Conservation (phyloP, 2,113 vertebrate species). For the Podarcis raffonei region DNA sequence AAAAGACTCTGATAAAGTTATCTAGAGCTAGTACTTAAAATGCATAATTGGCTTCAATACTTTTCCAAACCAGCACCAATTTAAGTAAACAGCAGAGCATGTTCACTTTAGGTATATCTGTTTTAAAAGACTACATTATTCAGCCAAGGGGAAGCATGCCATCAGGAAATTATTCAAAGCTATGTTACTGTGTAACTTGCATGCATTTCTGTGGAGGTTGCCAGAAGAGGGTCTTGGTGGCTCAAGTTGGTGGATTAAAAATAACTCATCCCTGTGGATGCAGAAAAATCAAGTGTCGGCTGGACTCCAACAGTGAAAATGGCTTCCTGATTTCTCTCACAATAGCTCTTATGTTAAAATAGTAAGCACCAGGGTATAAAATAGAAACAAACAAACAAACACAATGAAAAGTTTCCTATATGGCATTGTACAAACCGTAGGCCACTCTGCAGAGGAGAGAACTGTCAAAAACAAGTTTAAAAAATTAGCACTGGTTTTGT, state of each 20-base stretch:
- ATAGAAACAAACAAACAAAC: constrained; percentile 29
- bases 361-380: constrained; percentile 72
- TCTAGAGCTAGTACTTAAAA: constrained; percentile 60
- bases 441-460: constrained; percentile 77
- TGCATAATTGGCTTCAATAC: constrained; percentile 63
- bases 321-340: constrained; percentile 66
- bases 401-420: constrained; percentile 58
- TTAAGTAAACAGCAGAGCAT: constrained; percentile 57
- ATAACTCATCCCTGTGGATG: constrained; percentile 63
- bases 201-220: not conserved
- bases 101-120: constrained; percentile 65
- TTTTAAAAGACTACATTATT: constrained; percentile 66
- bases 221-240: not conserved
- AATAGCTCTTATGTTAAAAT: constrained; percentile 50
- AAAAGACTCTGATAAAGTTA: constrained; percentile 65
- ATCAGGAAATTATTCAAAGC: not conserved
- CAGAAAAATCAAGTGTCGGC: constrained; percentile 59
- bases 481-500: constrained; percentile 78
- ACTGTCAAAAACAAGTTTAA: constrained; percentile 67
- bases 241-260: constrained; percentile 67
- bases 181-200: not conserved
- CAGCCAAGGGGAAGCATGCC: constrained; percentile 45
- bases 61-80: constrained; percentile 65
- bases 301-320: constrained; percentile 76
- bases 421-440: constrained; percentile 65